Evolutionary conservation across 2,888 invertebrate genomes (phyloP), one percentile per base, ranked within the genome.

Genomic region (Mythimna impura): DNA sequence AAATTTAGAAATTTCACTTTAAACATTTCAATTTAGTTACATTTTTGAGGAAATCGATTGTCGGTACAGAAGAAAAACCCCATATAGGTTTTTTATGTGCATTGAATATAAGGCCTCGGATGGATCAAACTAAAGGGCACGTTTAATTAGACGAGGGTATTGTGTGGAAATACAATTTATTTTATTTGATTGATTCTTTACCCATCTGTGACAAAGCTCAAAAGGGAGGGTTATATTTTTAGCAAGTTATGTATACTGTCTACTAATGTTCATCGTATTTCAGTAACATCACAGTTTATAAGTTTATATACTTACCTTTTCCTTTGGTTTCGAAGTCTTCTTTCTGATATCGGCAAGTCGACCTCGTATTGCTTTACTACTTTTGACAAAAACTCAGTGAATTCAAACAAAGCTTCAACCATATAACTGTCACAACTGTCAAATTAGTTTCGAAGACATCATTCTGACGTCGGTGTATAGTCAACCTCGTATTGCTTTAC

Each of bases 261-360:
- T 43, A 60, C 14, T n/a, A 63, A 60, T 64, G 1, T 66, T 54
- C 30, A 25, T 66, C 10, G 8, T 40, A 64, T 71, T 81, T 47
- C 3, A 30, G 52, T 30, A 60, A 50, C 55, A 68, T 80, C 62
- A 71, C 82, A 68, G 54, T 10, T 60, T 60, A 10, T 60, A 17
- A 34, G 5, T 30, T 55, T 7, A 8, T n/a, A 10, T 55, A 14
- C 7, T 40, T 55, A 14, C 7, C 43, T 57, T 63, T n/a, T 0
- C 7, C 22, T 2, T 52, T n/a, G n/a, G 10, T 12, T 55, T 25
- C 36, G 25, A 36, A 47, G 22, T 22, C 10, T 6, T 17, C 17
- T 6, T 47, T 14, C 47, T 47, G 47, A 47, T 6, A 5, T 17
- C 6, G 12, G 5, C 47, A 6, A 58, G 20, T 34, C 10, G 34